Conservation (phyloP, 2,113 vertebrate species). For the Nansenia antarctica region DNA sequence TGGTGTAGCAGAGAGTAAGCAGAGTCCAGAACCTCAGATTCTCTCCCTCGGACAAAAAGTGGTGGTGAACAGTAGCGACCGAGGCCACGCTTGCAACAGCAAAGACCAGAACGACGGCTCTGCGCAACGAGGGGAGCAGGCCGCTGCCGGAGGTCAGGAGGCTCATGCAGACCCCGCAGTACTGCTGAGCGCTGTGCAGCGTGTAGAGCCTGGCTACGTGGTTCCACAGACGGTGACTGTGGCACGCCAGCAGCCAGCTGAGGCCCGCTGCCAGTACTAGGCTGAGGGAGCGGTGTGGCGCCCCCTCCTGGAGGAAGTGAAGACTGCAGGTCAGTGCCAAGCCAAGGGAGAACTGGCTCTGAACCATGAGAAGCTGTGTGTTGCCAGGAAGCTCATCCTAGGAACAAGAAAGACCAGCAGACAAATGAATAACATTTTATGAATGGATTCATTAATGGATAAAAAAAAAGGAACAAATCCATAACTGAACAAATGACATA, state of each 20-base stretch:
- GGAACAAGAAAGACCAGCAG: no score
- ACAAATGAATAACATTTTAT: not conserved
- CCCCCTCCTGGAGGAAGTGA: slow-evolving; percentile 85
- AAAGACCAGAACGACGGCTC: slow-evolving; percentile 72
- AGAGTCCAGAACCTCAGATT: slow-evolving; percentile 87
- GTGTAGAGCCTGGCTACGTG: slow-evolving; percentile 77
- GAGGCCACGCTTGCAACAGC: slow-evolving; percentile 73
- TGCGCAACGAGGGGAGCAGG: slow-evolving; percentile 75
- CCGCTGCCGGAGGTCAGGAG: slow-evolving; percentile 71
- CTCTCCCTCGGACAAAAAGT: slow-evolving; percentile 82
- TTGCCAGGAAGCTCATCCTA: slow-evolving; percentile 53
- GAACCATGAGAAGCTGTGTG: slow-evolving; percentile 70
- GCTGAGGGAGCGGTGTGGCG: slow-evolving; percentile 76
- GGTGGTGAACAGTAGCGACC: slow-evolving; percentile 76
- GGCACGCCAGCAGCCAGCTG: slow-evolving; percentile 67
- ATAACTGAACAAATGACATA: not conserved
- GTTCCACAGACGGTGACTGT: slow-evolving; percentile 51
- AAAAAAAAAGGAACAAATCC: not conserved
- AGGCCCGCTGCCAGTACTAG: slow-evolving; percentile 78
- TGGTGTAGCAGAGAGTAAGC: slow-evolving; percentile 84
- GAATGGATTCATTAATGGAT: not conserved
- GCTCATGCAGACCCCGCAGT: slow-evolving; percentile 84
- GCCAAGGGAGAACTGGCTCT: slow-evolving; percentile 85
- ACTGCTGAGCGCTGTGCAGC: slow-evolving; percentile 76
- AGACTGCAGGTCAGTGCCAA: slow-evolving; percentile 82